Percentiles rank a stretch among this genome's conserved stretches.
Evolutionary conservation across 2,888 invertebrate genomes (phyloP).

Genomic region (Rhingia campestris): DNA sequence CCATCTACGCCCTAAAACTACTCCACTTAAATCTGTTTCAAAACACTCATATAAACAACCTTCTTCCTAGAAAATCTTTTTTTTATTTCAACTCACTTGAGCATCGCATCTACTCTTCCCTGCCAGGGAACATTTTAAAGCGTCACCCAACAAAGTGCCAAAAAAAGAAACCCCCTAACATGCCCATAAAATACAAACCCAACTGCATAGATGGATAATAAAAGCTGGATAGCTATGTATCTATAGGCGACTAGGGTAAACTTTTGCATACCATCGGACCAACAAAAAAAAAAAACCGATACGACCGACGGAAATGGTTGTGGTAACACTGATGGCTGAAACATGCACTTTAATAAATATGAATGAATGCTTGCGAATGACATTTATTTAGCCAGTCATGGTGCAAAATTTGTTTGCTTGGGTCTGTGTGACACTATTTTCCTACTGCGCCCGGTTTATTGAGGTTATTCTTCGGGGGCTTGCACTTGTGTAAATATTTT

Average conservation of each 20-base stretch:
- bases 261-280: slow-evolving; percentile 1
- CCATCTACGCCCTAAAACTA: not conserved
- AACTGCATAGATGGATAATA: slow-evolving; percentile 36
- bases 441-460: slow-evolving; percentile 7
- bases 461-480: slow-evolving; percentile 5
- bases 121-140: not conserved
- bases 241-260: not conserved
- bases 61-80: not conserved
- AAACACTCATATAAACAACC: not conserved
- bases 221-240: not conserved
- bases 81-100: not conserved
- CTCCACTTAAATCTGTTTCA: not conserved
- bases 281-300: slow-evolving; percentile 21
- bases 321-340: slow-evolving; percentile 66
- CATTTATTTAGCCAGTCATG: slow-evolving; percentile 73
- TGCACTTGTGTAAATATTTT: slow-evolving; percentile 64
- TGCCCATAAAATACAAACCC: slow-evolving; percentile 54
- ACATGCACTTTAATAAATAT: slow-evolving; percentile 72
- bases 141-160: not conserved
- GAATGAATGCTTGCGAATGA: slow-evolving; percentile 68
- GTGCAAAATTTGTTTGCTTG: slow-evolving; percentile 49
- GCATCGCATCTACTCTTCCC: not conserved
- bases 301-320: slow-evolving; percentile 62
- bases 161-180: slow-evolving; percentile 14
- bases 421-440: slow-evolving; percentile 38